Evolutionary conservation across 2,888 invertebrate species (phyloP).

Genomic region (Emmelina monodactyla): DNA sequence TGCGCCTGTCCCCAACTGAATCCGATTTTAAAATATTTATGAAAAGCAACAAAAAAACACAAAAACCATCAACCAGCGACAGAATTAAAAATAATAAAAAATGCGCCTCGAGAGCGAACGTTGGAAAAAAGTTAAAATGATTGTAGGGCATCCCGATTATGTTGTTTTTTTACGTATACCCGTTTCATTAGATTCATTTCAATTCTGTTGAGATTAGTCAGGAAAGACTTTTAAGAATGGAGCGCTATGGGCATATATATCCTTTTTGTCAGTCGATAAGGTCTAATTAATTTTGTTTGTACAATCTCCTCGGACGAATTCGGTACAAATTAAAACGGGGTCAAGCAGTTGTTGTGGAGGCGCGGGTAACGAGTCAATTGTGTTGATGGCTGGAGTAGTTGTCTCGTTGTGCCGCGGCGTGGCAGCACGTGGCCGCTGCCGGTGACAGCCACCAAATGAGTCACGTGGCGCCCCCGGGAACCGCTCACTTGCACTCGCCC

Average conservation of each 20-base stretch:
- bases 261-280: slow-evolving; percentile 39
- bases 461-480: slow-evolving; percentile 58
- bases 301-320: slow-evolving; percentile 26
- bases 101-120: slow-evolving; percentile 47
- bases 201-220: slow-evolving; percentile 59
- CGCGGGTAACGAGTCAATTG: slow-evolving; percentile 17
- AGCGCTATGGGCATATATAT: slow-evolving; percentile 51
- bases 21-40: slow-evolving; percentile 66
- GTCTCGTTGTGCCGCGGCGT: slow-evolving; percentile 6
- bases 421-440: slow-evolving; percentile 46
- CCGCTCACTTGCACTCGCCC: slow-evolving; percentile 26
- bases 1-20: slow-evolving; percentile 57
- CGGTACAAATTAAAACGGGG: neutral
- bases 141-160: slow-evolving; percentile 53
- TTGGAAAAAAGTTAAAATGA: slow-evolving; percentile 60
- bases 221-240: slow-evolving; percentile 54
- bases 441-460: slow-evolving; percentile 63
- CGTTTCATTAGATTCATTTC: slow-evolving; percentile 62
- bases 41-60: slow-evolving; percentile 51
- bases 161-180: slow-evolving; percentile 45
- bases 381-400: slow-evolving; percentile 8
- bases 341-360: slow-evolving; percentile 4
- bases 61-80: slow-evolving; percentile 44
- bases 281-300: slow-evolving; percentile 44
- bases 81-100: slow-evolving; percentile 56